phyloP scores from a whole-genome alignment of 1,140 invertebrate genomes.

The Leptinotarsa texana region DNA sequence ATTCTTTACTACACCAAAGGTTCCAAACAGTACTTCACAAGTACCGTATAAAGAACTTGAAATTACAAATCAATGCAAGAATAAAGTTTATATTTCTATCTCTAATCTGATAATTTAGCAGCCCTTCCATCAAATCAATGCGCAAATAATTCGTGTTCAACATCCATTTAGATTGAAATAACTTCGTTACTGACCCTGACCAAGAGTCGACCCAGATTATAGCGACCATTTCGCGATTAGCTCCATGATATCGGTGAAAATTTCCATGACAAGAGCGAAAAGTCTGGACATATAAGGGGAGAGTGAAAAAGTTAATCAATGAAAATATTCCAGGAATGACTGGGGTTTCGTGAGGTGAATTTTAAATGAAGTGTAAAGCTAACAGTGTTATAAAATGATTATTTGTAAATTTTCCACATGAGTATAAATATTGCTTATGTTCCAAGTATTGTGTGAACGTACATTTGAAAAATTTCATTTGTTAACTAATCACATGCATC shows the following conservation, averaged over 20 bases:
- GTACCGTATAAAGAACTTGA: too few species aligned
- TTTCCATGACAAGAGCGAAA: neutral
- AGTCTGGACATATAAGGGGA: neutral
- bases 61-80: too few species aligned
- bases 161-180: neutral
- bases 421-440: neutral
- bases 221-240: conserved; percentile 5
- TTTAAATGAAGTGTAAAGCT: too few species aligned
- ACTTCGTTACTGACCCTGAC: conserved; percentile 13
- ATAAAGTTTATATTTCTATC: neutral
- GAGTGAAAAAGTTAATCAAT: neutral
- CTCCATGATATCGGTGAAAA: neutral
- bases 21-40: too few species aligned
- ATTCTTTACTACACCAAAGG: too few species aligned
- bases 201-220: conserved; percentile 9
- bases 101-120: neutral
- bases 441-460: neutral
- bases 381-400: too few species aligned
- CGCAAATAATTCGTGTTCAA: neutral
- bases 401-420: neutral
- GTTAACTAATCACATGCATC: neutral
- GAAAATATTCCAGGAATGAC: neutral
- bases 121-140: neutral
- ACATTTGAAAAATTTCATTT: neutral
- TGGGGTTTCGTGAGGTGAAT: too few species aligned